Evolutionary conservation across 2,888 invertebrate genomes (phyloP), one percentile per base, ranked within the genome.

Genomic region (Paralinhomoeus sp.): DNA sequence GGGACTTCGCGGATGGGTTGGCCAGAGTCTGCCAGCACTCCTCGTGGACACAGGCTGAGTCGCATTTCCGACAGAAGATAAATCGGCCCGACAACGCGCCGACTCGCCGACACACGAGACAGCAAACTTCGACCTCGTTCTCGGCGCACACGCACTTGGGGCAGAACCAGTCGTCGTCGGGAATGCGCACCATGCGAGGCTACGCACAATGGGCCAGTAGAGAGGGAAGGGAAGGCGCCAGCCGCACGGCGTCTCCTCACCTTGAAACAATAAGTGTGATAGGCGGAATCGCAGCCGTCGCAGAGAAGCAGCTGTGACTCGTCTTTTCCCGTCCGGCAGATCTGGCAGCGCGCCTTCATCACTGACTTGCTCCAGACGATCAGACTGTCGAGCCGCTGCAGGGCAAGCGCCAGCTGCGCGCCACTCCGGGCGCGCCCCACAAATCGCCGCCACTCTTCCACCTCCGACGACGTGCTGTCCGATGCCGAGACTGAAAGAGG

Each of bases 291-390:
- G 67, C 93, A 93, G 51, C 87, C 83, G 67, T 93, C 93, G 66
- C 93, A 93, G 23, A 93, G 71, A 54, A 93, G 67, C 52, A 93
- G 69, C 64, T 87, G 80, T 54, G 84, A 89, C 64, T 93, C 91
- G 58, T 87, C 83, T 67, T 91, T 89, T 47, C 87, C 91, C 58
- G 79, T 78, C 61, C 81, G 76, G 68, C 93, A 93, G 67, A 93
- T 87, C 67, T 93, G 91, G 24, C 53, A 53, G 12, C 41, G 42
- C 1, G 89, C 91, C 74, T 89, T 87, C 89, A 93, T 89, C 61
- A 89, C 82, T 69, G 87, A 87, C 71, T 89, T 87, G 68, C 93
- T 91, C 93, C 93, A 93, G 35, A 89, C 87, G 56, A 93, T 82
- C 62, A 79, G 62, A 2, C 78, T 76, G 62, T 89, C 85, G 51